phyloP scores from a whole-genome alignment of 2,113 vertebrate species.

The Petrocephalus microphthalmus region DNA sequence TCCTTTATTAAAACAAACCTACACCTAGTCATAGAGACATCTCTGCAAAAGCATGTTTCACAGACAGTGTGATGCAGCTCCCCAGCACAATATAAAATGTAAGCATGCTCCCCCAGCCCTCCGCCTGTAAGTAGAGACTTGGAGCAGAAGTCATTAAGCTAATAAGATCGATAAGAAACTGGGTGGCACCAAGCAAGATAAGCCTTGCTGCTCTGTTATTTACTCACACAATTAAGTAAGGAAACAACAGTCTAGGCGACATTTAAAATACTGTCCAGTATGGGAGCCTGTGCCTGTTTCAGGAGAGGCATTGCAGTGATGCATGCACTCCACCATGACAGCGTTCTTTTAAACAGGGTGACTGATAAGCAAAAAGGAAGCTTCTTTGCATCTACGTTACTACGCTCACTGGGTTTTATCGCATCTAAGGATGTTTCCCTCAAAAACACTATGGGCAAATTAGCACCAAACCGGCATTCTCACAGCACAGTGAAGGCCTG shows the following conservation, averaged over 20 bases:
- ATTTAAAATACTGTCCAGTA: neutral
- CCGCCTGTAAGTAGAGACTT: neutral
- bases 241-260: neutral
- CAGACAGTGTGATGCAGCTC: neutral
- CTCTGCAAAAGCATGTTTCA: neutral
- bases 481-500: neutral
- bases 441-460: neutral
- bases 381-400: neutral
- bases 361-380: neutral
- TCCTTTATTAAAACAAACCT: neutral
- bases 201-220: neutral
- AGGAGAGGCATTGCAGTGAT: neutral
- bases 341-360: neutral
- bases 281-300: neutral
- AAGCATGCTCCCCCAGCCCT: neutral
- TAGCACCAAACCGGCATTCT: neutral
- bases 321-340: neutral
- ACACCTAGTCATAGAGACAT: neutral
- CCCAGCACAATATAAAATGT: neutral
- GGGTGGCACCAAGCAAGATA: neutral
- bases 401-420: neutral
- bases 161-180: neutral
- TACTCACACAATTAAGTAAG: neutral
- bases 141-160: neutral
- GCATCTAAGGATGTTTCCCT: neutral